phyloP scores from a whole-genome alignment of 2,888 invertebrate genomes.

The Phragmatobia fuliginosa region DNA sequence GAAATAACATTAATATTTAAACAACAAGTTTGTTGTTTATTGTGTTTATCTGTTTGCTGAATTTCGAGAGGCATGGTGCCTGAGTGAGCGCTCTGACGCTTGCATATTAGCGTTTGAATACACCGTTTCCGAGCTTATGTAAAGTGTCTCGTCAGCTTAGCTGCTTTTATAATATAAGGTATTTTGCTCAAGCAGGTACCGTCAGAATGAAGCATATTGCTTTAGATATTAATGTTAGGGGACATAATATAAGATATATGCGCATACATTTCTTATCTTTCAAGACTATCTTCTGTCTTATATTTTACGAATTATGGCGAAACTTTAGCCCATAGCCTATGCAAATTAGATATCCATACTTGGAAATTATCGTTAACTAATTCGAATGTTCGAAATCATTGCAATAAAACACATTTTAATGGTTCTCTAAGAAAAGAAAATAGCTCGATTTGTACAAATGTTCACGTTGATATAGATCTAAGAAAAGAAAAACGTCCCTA shows the following conservation, averaged over 20 bases:
- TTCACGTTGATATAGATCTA: too few species aligned
- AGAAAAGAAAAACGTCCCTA: too few species aligned
- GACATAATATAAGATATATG: neutral
- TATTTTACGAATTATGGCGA: too few species aligned
- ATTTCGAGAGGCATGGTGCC: neutral
- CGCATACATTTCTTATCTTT: neutral
- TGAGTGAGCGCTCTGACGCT: conserved; percentile 12
- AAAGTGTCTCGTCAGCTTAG: neutral
- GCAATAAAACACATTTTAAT: too few species aligned
- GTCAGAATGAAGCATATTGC: neutral
- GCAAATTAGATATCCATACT: too few species aligned
- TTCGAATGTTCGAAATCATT: too few species aligned
- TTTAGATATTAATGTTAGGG: neutral
- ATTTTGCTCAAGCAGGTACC: neutral
- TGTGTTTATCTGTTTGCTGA: conserved; percentile 13
- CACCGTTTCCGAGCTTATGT: conserved; percentile 6
- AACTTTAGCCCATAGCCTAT: too few species aligned
- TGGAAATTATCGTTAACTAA: too few species aligned
- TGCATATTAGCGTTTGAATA: conserved; percentile 16
- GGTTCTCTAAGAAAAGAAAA: neutral
- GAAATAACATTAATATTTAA: conserved; percentile 1
- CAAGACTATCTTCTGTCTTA: too few species aligned
- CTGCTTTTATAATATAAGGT: conserved; percentile 10
- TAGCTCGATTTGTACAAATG: too few species aligned
- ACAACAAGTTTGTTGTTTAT: conserved; percentile 26